Base-by-base conservation (phyloP, 1,140 invertebrate genomes). In the Nomia melanderi region DNA sequence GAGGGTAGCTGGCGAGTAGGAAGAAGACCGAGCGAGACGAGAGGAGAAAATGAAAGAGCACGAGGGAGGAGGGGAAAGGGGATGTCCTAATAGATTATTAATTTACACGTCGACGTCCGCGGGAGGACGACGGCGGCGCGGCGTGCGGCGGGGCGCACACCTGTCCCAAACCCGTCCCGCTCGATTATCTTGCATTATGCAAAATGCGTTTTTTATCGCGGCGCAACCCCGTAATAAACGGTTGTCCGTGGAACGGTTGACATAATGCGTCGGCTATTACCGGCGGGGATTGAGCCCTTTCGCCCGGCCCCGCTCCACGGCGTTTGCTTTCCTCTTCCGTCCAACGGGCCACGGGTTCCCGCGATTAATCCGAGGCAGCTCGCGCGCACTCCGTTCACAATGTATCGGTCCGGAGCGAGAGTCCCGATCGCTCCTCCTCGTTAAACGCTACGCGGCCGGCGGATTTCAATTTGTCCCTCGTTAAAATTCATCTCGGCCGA, bases 101-200 rank as follows among this genome's bases (percentile, higher is more conserved):
- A 90, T 91, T 90, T 90, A 89, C 89, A 88, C 85, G 83, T 91
- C 83, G 79, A 79, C 41, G 78, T 85, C 65, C 65, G 60, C 56
- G 63, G 77, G 84, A 84, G 82, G 82, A 83, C 29, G 64, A 80
- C 56, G 70, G 66, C 54, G 59, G 67, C 41, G 23, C 67, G 81
- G 74, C 39, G 44, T 29, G 33, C 71, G 80, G 73, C 33, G 44
- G 31, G 23, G 36, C 69, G 53, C 47, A 50, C 90, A 90, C 89
- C 90, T 90, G 89, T 89, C 87, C 85, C 85, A 89, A 91, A 88
- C 88, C 83, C 82, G 85, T 88, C 87, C 67, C 82, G 72, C 81
- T 89, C 84, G 87, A 91, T 92, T 91, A 91, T 89, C 86, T 91
- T 87, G 84, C 87, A 92, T 92, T 91, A 92, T 92, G 91, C 89